Base-by-base conservation (phyloP, 2,113 vertebrate genomes). In the Caranx ignobilis region DNA sequence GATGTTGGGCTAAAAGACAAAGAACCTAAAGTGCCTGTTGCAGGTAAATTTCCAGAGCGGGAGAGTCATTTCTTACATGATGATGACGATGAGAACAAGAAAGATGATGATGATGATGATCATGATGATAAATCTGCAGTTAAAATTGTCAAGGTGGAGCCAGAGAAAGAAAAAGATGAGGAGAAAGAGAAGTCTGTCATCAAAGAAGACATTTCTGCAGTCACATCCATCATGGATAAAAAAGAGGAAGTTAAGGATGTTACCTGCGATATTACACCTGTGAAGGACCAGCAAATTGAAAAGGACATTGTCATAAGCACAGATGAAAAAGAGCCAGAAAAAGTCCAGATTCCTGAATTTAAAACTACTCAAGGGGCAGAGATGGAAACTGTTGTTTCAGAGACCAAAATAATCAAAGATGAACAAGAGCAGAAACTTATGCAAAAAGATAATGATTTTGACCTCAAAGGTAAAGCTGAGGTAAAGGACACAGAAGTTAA, bases 61-160 rank as follows among this genome's bases (percentile, higher is more conserved):
- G 95, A 96, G 67, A 95, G 90, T 82, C 88, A 75, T 2, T 96
- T 96, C 74, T 89, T 95, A 3, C 95, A 96, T n/a, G 95, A 96
- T 52, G 91, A 84, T 15, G 41, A 84, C 11, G 39, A 52, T 11
- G 60, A 64, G 37, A 70, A 87, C 8, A n/a, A 76, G n/a, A 60
- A 86, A 11, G 21, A 88, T 82, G 32, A 88, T 81, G 34, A 94
- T 63, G 94, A 96, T 8, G 95, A 96, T 31, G 90, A 87, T 65
- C 66, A 85, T 26, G 71, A 63, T 81, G 77, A 81, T 68, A 32
- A 85, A 87, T 18, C 92, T 75, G 92, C 91, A 75, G 71, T 76
- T 70, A 91, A 92, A 89, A 68, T 57, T 1, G 11, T 71, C 60
- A 26, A 65, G 1, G 75, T 19, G 0, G 81, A 87, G 69, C 65